Percentiles rank a stretch among this genome's conserved stretches.
Conservation (phyloP, 2,797 vertebrate species). For the Esox masquinongy region DNA sequence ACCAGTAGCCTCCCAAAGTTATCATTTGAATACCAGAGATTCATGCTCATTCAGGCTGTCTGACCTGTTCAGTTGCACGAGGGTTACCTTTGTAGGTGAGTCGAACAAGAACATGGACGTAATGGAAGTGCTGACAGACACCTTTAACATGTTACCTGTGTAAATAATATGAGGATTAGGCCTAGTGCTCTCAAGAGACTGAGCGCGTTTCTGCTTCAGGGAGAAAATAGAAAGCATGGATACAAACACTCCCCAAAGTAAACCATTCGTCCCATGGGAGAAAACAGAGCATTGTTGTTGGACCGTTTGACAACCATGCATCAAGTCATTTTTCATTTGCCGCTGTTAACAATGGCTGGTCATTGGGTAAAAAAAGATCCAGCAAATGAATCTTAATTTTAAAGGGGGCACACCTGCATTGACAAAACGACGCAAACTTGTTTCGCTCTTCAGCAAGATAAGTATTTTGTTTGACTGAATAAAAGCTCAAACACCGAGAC, state of each 20-base stretch:
- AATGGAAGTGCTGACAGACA: slow-evolving; percentile 39
- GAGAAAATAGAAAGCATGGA: slow-evolving; percentile 46
- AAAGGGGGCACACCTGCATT: not conserved
- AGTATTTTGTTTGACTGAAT: not conserved
- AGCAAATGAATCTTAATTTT: not conserved
- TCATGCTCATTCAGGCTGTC: slow-evolving; percentile 11
- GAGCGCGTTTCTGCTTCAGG: slow-evolving; percentile 47
- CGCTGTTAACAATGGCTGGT: not conserved
- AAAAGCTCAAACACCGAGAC: not conserved
- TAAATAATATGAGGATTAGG: slow-evolving; percentile 49
- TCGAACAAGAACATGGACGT: slow-evolving; percentile 29
- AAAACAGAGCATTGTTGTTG: slow-evolving; percentile 37
- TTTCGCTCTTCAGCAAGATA: not conserved
- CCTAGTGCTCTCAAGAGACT: slow-evolving; percentile 24
- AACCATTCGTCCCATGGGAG: slow-evolving; percentile 40
- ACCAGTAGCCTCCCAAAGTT: slow-evolving; percentile 31
- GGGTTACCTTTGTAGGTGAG: slow-evolving; percentile 31
- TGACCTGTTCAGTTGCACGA: slow-evolving; percentile 33
- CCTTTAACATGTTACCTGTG: slow-evolving; percentile 30
- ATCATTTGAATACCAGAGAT: slow-evolving; percentile 30
- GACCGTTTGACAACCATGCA: not conserved
- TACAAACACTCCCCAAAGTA: slow-evolving; percentile 53
- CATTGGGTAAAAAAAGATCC: not conserved
- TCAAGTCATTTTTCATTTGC: not conserved
- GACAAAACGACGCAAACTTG: not conserved